Evolutionary conservation across 2,113 vertebrate species (phyloP), one percentile per base, ranked within the genome.

Genomic region (Microcebus ravelobensis): DNA sequence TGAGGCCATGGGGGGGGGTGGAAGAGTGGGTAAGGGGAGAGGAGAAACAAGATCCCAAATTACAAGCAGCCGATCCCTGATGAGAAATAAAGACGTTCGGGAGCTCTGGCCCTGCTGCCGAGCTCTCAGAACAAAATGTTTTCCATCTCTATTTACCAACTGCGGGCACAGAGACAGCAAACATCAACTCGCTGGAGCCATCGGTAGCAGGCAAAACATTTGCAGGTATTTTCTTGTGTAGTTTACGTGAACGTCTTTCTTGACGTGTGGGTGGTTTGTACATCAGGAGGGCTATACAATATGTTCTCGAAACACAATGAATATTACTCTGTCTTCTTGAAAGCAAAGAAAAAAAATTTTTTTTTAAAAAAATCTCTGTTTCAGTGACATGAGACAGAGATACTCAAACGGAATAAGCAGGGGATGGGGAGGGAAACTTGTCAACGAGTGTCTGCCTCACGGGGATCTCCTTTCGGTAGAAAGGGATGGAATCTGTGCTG

Each of bases 161-260:
- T 29, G 67, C 97, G 87, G 89, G 86, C 97, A 93, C 65, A 1
- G 36, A 81, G 65, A 96, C 74, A 82, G 96, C 89, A 97, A 97
- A 97, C 92, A 96, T 94, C 95, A 59, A 52, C 92, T 91, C 80
- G 45, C 71, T 13, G 52, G 73, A 95, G 74, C 86, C 94, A 1
- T 65, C 96, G 76, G 87, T 71, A 98, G 97, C 71, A 42, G 96
- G 97, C 94, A 96, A 93, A 98, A 92, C 97, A 93, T 91, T 96
- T 20, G 50, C 98, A 98, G 98, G 98, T 98, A 97, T 96, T 97
- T 98, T 87, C 55, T 84, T 97, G 70, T 95, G 85, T 42, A 96
- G 97, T 67, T 97, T 74, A 77, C 93, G 67, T 94, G 95, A 97
- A 94, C 34, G 89, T 77, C 92, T 90, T 97, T 86, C 98, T 94